Conservation (phyloP, 2,113 vertebrate species). For the Gallinago undulata region DNA sequence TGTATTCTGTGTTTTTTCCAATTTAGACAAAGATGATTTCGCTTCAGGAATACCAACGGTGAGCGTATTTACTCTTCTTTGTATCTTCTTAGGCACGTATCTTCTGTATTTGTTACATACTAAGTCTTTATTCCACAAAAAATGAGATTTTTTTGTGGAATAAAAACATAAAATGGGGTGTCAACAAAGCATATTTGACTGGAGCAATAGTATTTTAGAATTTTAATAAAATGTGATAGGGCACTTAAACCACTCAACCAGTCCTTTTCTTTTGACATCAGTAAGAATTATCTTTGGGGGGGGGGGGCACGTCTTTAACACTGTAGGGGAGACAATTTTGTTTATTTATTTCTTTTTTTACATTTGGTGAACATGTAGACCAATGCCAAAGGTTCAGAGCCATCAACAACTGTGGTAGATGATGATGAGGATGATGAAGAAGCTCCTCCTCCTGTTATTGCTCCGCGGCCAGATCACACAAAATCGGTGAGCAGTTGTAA, state of each 20-base stretch:
- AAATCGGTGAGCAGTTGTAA: conserved; percentile 85
- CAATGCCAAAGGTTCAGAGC: conserved; percentile 87
- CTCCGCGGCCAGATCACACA: conserved; percentile 94
- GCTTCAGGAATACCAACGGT: conserved; percentile 87
- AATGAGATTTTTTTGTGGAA: neutral
- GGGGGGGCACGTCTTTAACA: neutral
- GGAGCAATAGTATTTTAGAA: neutral
- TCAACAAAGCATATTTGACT: neutral
- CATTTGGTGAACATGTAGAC: conserved; percentile 70
- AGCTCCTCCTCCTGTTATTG: conserved; percentile 88
- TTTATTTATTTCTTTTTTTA: neutral
- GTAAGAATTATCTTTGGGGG: neutral
- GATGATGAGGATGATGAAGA: conserved; percentile 93
- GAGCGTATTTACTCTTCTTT: conserved; percentile 69
- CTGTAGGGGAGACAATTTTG: neutral
- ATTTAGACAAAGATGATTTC: conserved; percentile 91
- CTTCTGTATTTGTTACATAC: neutral
- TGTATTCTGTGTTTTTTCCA: conserved; percentile 39
- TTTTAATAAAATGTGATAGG: neutral
- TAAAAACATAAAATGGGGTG: neutral
- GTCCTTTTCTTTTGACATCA: neutral
- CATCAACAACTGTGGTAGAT: conserved; percentile 81
- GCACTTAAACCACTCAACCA: neutral
- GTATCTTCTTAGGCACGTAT: neutral
- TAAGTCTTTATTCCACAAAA: neutral